Evolutionary conservation across 2,888 invertebrate species (phyloP).

Genomic region (Fragum sueziense): DNA sequence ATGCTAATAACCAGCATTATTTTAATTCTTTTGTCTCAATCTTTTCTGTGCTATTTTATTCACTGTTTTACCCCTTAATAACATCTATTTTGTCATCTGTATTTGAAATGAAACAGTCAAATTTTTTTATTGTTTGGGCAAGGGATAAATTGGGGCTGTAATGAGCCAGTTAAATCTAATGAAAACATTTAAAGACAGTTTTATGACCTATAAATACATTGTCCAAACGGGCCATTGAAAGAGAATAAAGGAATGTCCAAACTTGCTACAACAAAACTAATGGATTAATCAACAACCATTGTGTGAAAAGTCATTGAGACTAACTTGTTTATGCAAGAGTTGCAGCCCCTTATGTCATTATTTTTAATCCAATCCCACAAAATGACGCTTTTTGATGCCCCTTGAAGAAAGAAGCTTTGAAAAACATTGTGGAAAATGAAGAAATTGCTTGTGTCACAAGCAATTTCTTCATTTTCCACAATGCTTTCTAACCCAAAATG

Average conservation of each 20-base stretch:
- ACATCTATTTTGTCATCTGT: no score
- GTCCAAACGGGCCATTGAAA: slow-evolving; percentile 12
- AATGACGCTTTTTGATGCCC: neutral
- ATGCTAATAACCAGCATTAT: no score
- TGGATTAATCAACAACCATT: slow-evolving; percentile 29
- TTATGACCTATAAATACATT: slow-evolving; percentile 15
- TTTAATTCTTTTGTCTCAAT: no score
- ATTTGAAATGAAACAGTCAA: no score
- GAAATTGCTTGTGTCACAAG: no score
- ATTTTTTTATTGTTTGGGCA: no score
- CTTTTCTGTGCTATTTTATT: no score
- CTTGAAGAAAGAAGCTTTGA: no score
- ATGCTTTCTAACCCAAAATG: no score
- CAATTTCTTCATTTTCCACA: no score
- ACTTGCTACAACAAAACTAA: neutral
- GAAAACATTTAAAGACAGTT: slow-evolving; percentile 4
- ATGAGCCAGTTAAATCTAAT: neutral
- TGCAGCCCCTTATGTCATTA: slow-evolving; percentile 30
- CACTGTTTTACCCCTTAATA: no score
- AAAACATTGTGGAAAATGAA: no score
- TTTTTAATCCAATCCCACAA: neutral
- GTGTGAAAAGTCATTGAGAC: slow-evolving; percentile 32
- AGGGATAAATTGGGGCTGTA: neutral
- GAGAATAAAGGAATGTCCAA: neutral
- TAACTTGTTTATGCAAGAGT: slow-evolving; percentile 16